Evolutionary conservation across 2,888 invertebrate genomes (phyloP).

Genomic region (Tridacna gigas): DNA sequence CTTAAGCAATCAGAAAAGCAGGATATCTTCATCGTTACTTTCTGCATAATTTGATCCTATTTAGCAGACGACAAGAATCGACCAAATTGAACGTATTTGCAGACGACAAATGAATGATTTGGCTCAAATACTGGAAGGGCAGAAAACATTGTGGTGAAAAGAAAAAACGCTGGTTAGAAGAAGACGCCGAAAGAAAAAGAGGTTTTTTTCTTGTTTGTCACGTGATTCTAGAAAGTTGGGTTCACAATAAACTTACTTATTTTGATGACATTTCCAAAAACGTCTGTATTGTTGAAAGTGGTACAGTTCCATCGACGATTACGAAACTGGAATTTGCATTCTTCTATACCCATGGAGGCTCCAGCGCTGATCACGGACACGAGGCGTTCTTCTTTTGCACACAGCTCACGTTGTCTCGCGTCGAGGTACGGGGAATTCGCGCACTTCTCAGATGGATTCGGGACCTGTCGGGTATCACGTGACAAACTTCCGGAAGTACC

Average conservation of each 20-base stretch:
- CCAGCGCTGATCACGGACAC: slow-evolving; percentile 89
- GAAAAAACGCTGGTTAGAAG: too few species aligned
- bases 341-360: slow-evolving; percentile 93
- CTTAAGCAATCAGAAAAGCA: neutral
- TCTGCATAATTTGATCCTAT: too few species aligned
- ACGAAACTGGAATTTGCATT: slow-evolving; percentile 95
- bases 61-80: too few species aligned
- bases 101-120: too few species aligned
- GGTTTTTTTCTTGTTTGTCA: too few species aligned
- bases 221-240: too few species aligned
- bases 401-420: slow-evolving; percentile 90
- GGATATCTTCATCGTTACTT: too few species aligned
- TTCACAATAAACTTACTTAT: slow-evolving; percentile 89
- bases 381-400: slow-evolving; percentile 90
- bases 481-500: slow-evolving; percentile 81
- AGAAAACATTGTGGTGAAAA: too few species aligned
- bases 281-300: slow-evolving; percentile 91
- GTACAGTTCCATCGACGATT: slow-evolving; percentile 96
- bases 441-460: slow-evolving; percentile 85
- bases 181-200: too few species aligned
- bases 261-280: slow-evolving; percentile 93
- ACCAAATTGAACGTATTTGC: too few species aligned
- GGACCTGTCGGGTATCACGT: slow-evolving; percentile 85
- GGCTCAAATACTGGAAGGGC: too few species aligned
- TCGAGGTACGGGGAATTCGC: slow-evolving; percentile 89